Evolutionary conservation across 1,140 invertebrate genomes (phyloP), one percentile per base, ranked within the genome.

Genomic region (Ectropis grisescens): DNA sequence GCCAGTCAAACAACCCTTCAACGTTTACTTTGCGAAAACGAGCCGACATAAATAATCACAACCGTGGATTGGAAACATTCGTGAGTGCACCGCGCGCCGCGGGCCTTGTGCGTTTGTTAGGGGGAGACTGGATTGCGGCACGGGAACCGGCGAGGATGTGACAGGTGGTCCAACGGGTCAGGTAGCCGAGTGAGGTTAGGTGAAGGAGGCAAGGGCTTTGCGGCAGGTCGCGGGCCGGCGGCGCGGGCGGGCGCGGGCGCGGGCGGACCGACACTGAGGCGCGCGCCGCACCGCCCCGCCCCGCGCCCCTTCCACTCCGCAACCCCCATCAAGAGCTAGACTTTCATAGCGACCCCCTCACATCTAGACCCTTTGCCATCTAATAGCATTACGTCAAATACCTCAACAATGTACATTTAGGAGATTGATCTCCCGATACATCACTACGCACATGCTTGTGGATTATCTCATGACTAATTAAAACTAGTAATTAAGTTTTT

Each of bases 181-280:
- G 53, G 50, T 57, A 53, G 54, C 47, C 44, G 47, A 66, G 57
- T 62, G 57, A 72, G 67, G 68, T 71, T 72, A 70, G 53, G 58
- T 49, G 40, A 47, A 43, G 32, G 35, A 29, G 41, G 38, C 46
- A 10, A 6, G 53, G 37, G 25, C 46, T 41, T 50, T 42, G 43
- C 28, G 46, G 55, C 38, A 51, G 52, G 43, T 55, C 41, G 58
- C 53, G 54, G 50, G 59, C 53, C 66, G 69, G 68, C 48, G 50
- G 51, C 44, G 52, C 52, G 45, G 60, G 62, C 55, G 68, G 58
- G 58, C 68, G 66, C 60, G 70, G 74, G 66, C 57, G 65, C 60
- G 68, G 60, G 60, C 65, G 61, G 67, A 56, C 58, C 61, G 47
- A 61, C 65, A 68, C 74, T 75, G 71, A 74, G 50, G 66, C 70